Conservation (phyloP, 2,113 vertebrate species). For the Labrus mixtus region DNA sequence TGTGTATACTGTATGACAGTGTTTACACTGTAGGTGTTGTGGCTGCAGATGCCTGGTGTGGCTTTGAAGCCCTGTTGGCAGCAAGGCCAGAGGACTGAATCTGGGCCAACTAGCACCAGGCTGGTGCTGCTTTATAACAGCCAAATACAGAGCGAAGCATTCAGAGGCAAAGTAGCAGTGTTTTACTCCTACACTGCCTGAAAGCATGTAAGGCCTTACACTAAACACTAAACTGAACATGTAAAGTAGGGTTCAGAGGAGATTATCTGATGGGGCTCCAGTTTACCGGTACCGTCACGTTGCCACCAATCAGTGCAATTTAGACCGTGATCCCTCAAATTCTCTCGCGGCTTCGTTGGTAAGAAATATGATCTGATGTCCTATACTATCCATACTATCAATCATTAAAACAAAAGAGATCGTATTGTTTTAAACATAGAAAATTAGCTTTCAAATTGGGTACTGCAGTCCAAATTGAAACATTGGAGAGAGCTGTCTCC, state of each 20-base stretch:
- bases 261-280: neutral
- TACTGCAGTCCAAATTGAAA: no score
- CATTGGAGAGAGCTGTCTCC: no score
- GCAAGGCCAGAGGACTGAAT: slow-evolving; percentile 26
- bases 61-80: slow-evolving; percentile 33
- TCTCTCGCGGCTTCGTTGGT: no score
- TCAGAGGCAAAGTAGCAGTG: slow-evolving; percentile 5
- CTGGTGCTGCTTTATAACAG: slow-evolving; percentile 72
- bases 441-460: no score
- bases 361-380: no score
- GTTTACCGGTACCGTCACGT: no score
- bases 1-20: neutral
- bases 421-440: no score
- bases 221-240: slow-evolving; percentile 8
- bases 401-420: no score
- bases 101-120: slow-evolving; percentile 50
- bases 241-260: neutral
- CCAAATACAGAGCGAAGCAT: slow-evolving; percentile 30
- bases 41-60: slow-evolving; percentile 36
- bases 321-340: no score
- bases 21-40: slow-evolving; percentile 42
- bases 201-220: slow-evolving; percentile 2
- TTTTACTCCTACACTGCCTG: slow-evolving; percentile 32
- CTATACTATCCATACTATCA: no score
- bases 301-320: no score